A percentile compares a stretch with the other conserved stretches of the same genome.
Conservation (phyloP, 2,797 vertebrate genomes). For the Rhabdomys pumilio region DNA sequence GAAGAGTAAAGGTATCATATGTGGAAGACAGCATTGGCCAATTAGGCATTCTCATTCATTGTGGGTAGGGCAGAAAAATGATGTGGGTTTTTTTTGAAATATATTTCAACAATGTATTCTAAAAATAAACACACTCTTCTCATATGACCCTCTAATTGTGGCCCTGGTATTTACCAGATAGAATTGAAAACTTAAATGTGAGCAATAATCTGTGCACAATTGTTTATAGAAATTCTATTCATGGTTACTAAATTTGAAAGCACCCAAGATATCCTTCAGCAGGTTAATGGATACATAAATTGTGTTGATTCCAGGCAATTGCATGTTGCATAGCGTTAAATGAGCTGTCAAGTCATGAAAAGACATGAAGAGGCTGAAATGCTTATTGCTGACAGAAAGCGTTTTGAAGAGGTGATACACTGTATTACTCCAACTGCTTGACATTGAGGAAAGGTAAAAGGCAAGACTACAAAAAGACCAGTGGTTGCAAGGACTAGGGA, state of each 20-base stretch:
- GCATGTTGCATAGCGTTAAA: not conserved
- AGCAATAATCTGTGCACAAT: not conserved
- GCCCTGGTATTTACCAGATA: not conserved
- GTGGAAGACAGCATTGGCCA: too few relatives aligned
- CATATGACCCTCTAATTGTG: not conserved
- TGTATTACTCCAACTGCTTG: not conserved
- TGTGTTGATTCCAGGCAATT: not conserved
- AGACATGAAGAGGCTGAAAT: not conserved
- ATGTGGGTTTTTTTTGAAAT: not conserved
- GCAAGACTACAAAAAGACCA: not conserved
- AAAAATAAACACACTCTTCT: not conserved
- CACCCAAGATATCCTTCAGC: not conserved
- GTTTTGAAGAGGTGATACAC: not conserved
- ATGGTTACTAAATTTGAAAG: slow-evolving; percentile 7
- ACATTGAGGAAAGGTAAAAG: not conserved
- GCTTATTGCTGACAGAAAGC: too few relatives aligned
- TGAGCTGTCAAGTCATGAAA: not conserved
- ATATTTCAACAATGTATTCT: not conserved
- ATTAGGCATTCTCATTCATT: not conserved
- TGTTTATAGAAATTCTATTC: not conserved
- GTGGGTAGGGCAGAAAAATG: not conserved
- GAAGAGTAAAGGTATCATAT: not conserved
- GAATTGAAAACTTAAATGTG: not conserved
- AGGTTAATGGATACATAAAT: not conserved
- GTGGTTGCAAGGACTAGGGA: not conserved